Conservation (phyloP, 2,888 invertebrate species). For the Drosophila suboccidentalis region DNA sequence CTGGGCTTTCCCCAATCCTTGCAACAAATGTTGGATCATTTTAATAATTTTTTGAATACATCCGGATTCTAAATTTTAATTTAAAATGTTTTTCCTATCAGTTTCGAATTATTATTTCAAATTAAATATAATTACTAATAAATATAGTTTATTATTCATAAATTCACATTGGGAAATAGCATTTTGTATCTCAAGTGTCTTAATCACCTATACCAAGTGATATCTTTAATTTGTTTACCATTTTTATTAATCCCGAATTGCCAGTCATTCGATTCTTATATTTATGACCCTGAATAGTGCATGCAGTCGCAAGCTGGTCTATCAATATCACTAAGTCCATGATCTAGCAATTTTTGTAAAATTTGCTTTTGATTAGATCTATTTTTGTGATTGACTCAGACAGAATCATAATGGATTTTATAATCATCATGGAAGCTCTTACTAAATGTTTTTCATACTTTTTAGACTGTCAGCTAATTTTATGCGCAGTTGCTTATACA, state of each 20-base stretch:
- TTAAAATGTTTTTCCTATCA: too few relatives aligned
- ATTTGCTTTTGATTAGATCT: conserved; percentile 40
- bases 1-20: too few relatives aligned
- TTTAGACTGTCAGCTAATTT: background rate
- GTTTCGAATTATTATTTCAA: too few relatives aligned
- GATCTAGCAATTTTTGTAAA: conserved; percentile 29
- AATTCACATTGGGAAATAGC: background rate
- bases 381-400: conserved; percentile 43
- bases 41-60: too few relatives aligned
- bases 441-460: background rate
- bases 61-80: too few relatives aligned
- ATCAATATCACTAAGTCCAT: conserved; percentile 21
- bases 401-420: background rate
- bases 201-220: conserved; percentile 20
- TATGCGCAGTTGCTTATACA: background rate
- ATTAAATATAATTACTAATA: too few relatives aligned
- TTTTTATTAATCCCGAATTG: conserved; percentile 25
- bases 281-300: conserved; percentile 35
- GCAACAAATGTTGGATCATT: too few relatives aligned
- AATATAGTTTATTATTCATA: background rate
- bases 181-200: conserved; percentile 9
- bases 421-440: background rate
- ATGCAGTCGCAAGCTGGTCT: conserved; percentile 18
- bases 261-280: conserved; percentile 41
- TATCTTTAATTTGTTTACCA: conserved; percentile 8